phyloP scores from a whole-genome alignment of 53 echinoderm and acorn worm species.

The Holothuria leucospilota region DNA sequence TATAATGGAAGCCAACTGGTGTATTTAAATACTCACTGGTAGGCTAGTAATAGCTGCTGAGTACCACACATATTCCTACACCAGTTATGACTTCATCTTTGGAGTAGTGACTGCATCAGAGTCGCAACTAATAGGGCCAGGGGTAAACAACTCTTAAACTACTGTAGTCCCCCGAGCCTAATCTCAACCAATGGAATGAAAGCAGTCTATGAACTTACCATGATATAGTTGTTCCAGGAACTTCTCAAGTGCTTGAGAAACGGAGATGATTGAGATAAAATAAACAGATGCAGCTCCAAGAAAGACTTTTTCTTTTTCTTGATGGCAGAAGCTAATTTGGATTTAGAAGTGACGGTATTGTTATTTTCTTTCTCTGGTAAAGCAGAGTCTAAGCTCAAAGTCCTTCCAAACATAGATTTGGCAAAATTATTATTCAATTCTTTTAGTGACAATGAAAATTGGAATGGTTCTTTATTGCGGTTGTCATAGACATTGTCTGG shows the following conservation, averaged over 20 bases:
- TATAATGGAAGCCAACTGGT: no score
- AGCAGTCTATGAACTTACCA: conserved; percentile 70
- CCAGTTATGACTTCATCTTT: no score
- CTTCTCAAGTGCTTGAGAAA: conserved; percentile 92
- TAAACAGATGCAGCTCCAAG: conserved; percentile 83
- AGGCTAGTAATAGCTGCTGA: no score
- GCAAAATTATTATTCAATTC: conserved; percentile 33
- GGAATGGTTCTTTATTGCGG: conserved; percentile 71
- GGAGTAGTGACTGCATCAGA: no score
- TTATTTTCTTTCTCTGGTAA: conserved; percentile 39
- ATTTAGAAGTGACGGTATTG: conserved; percentile 24
- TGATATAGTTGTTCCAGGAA: conserved; percentile 91
- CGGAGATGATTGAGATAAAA: conserved; percentile 85
- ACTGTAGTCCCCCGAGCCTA: no score
- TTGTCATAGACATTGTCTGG: conserved; percentile 69
- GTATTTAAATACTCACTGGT: no score
- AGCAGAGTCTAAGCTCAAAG: conserved; percentile 63
- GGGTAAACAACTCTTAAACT: no score
- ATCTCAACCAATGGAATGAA: no score
- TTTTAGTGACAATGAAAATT: conserved; percentile 56
- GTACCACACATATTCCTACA: no score
- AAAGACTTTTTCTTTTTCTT: conserved; percentile 59
- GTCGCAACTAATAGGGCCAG: no score
- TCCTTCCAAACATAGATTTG: conserved; percentile 40
- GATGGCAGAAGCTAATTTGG: conserved; percentile 17